Evolutionary conservation across 2,113 vertebrate genomes (phyloP).

Genomic region (Notarius lentiginosus): DNA sequence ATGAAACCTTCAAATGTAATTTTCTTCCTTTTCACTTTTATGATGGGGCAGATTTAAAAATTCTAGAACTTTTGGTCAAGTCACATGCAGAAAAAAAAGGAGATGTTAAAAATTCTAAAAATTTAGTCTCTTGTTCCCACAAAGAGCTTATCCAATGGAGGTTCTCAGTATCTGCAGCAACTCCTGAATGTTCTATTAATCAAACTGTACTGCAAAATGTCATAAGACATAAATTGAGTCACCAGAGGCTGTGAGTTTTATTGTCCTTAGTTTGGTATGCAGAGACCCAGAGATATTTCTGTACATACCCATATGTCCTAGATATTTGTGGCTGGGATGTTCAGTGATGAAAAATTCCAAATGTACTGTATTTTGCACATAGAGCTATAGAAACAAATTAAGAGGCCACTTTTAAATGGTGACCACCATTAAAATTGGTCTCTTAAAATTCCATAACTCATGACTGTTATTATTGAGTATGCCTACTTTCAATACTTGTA

Average conservation of each 20-base stretch:
- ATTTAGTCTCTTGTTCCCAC: neutral
- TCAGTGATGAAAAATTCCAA: neutral
- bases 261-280: conserved; percentile 33
- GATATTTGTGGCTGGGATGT: neutral
- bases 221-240: neutral
- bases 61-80: neutral
- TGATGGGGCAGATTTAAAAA: neutral
- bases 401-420: no score
- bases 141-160: neutral
- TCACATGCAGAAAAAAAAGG: neutral
- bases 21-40: neutral
- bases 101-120: no score
- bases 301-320: conserved; percentile 1
- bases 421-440: no score
- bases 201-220: conserved; percentile 21
- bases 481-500: neutral
- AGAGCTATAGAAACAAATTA: no score
- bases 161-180: neutral
- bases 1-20: neutral
- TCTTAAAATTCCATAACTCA: no score
- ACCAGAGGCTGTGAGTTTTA: neutral
- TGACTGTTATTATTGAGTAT: neutral
- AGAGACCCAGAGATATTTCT: conserved; percentile 27
- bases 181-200: conserved; percentile 1
- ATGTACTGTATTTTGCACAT: neutral